Evolutionary conservation across 2,113 vertebrate genomes (phyloP), one percentile per base, ranked within the genome.

Genomic region (Myotis davidii): DNA sequence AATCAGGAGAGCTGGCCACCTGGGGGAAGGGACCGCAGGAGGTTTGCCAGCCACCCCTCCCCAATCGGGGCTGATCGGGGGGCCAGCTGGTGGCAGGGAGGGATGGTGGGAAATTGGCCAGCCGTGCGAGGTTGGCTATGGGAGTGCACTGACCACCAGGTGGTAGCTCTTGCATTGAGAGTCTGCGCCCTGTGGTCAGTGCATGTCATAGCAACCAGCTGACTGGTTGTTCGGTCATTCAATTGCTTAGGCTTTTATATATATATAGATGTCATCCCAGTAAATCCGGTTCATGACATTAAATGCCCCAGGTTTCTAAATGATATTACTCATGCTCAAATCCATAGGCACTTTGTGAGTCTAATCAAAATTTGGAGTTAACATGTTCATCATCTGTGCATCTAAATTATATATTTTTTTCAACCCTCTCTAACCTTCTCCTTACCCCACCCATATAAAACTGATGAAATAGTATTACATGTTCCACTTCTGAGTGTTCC

Each of bases 341-440:
- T 27, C n/a, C 74, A 34, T 1, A 50, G 59, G 39, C 52, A n/a
- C 32, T 56, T 52, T 50, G 34, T 65, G 95, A 94, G 88, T 97
- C 97, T 96, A 9, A 90, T 94, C 95, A 96, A 97, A 90, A 92
- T 84, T 93, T 93, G 93, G 59, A 90, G 85, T 96, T 96, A 97
- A 96, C 83, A 90, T 2, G 48, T 88, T 90, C 84, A 91, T 97
- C 94, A 94, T 92, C 14, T 14, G 82, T 76, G 54, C 92, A 67
- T 91, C 79, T 96, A 95, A 85, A 70, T 93, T 34, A 37, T 73
- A 87, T 88, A 77, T 52, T 17, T 39, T 56, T 95, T 95, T 95
- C 88, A 69, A 3, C 34, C 89, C 83, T 94, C 78, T 78, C 52
- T 88, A 94, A 98, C 82, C 85, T 83, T 96, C 97, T 94, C 92